Base-by-base conservation (phyloP, 92 coral and sea anemone species). In the Epizoanthus stellaris region DNA sequence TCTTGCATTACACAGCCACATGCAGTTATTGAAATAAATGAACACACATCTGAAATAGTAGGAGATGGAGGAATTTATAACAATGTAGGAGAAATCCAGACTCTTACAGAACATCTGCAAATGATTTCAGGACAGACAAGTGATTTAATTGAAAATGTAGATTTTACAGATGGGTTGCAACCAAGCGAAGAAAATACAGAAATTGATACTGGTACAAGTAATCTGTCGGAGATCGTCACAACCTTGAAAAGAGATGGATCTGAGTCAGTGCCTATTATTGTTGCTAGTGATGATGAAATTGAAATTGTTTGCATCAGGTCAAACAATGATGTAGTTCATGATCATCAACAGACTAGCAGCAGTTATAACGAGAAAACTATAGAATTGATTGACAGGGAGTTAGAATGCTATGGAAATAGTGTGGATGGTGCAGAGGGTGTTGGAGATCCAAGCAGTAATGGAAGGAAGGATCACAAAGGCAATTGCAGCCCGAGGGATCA, bases 401-500 rank as follows among this genome's bases (percentile, higher is more conserved):
- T 43, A 6, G 83, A 63, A 40, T 64, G 10, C 49, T 5, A 40
- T 14, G 69, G 42, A 10, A 45, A 25, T 42, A 19, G 61, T 63
- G 67, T 5, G 6, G 66, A 75, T 30, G 5, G 47, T 21, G 1
- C 34, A 10, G 36, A 75, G 23, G 17, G 39, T 34, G 64, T 30
- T 5, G 17, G 14, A 14, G 16, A 25, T 56, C 10, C 42, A 39
- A 64, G 45, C 73, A 21, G 15, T 12, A 79, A 63, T 16, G 30
- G 58, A 21, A 79, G 61, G 43, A 62, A 20, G 67, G 60, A 39
- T 38, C 43, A 38, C 16, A 63, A 63, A 5, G 91, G 80, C 45
- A 65, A 70, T 6, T n/a, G 30, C 34, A 88, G 87, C 62, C 94
- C 93, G 34, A 92, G 82, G 80, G 98, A 97, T 40, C 82, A 82